Base-by-base conservation (phyloP, 2,113 vertebrate genomes). In the Alouatta palliata region DNA sequence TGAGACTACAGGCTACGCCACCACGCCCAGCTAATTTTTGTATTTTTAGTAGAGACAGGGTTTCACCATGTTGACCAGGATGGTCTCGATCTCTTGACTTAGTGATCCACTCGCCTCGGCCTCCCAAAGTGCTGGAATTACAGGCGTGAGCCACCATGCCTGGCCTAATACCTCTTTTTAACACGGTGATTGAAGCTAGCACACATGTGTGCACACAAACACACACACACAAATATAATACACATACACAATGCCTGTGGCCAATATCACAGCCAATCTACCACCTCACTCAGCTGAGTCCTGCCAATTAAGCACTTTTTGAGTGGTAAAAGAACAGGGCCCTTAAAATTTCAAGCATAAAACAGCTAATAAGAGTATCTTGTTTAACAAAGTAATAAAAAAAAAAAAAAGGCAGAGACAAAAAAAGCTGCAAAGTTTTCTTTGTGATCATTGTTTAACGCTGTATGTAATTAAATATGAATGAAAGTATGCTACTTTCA, bases 401-500 rank as follows among this genome's bases (percentile, higher is more conserved):
- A 98, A 97, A 97, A 96, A 96, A 98, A 98, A 83, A 43, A 43
- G 40, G 80, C 90, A 86, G 88, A 98, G 97, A 98, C 5, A 1
- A 97, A 96, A 96, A 96, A 95, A 98, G 76, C 86, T 90, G 97
- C 87, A 97, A 99, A 99, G 98, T 99, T 98, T 99, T 98, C 98
- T 98, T 98, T 98, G 98, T 98, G 98, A 99, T 98, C 98, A 98
- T 98, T 99, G 98, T 98, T 99, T 98, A 99, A 99, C 98, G 98
- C 97, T 98, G 97, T 98, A 98, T 98, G 98, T 98, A 98, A 99
- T 99, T 98, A 99, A 99, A 99, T 98, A 99, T 99, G 99, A 99
- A 99, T 99, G 98, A 98, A 99, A 98, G 98, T 99, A 99, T 98
- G 98, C 98, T 98, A 98, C 99, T 98, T 99, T 98, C 98, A 99